Conservation (phyloP, 2,113 vertebrate genomes). For the Pholis gunnellus region DNA sequence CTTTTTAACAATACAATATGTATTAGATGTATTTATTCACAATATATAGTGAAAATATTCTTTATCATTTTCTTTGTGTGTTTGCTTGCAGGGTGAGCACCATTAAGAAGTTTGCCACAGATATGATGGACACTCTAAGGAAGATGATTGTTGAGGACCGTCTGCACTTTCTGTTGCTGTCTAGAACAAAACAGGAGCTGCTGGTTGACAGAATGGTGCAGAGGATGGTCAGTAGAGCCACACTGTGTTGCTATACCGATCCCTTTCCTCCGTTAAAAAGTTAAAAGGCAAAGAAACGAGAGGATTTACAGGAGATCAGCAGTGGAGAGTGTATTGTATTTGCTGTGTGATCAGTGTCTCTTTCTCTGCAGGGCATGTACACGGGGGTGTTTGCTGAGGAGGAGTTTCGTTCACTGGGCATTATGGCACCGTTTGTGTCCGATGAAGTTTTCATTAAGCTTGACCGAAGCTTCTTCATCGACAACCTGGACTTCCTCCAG, state of each 20-base stretch:
- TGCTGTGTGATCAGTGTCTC: not conserved
- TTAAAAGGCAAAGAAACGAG: not conserved
- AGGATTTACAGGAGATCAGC: not conserved
- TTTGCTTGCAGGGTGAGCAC: constrained; percentile 74
- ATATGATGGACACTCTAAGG: constrained; percentile 78
- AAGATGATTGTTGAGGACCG: constrained; percentile 73
- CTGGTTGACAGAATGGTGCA: constrained; percentile 84
- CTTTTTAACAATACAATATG: not conserved
- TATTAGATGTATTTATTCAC: not conserved
- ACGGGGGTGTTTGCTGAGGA: constrained; percentile 77
- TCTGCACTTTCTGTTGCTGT: constrained; percentile 74
- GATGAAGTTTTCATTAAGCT: constrained; percentile 81
- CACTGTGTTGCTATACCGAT: not conserved
- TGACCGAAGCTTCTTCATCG: constrained; percentile 77
- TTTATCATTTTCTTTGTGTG: not conserved
- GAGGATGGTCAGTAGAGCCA: constrained; percentile 74
- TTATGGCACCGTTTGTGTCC: constrained; percentile 83
- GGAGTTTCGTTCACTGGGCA: constrained; percentile 81
- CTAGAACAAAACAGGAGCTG: constrained; percentile 77
- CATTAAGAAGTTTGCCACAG: constrained; percentile 79
- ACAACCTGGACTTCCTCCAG: constrained; percentile 75
- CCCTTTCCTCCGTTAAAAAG: not conserved
- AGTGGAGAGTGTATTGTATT: not conserved
- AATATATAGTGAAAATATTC: not conserved
- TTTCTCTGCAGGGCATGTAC: constrained; percentile 76